These are phyloP conservation scores for Drosophila micromelanica DNA, from an alignment of 1,140 invertebrate genomes.

Conservation along the genomic window DNA sequence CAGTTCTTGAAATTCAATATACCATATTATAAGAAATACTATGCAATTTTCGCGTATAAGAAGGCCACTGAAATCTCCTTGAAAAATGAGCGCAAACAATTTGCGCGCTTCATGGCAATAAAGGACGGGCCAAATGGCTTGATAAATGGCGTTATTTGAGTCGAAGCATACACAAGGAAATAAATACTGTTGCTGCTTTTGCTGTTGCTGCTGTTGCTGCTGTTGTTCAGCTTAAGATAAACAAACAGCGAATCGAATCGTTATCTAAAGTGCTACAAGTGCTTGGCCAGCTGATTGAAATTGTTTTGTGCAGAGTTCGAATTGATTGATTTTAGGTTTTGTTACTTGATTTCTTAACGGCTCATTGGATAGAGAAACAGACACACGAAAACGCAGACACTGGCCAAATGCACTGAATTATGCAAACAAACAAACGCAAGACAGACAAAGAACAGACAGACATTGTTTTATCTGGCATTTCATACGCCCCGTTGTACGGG, in stretches of 20 bases:
- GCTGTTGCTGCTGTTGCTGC: background rate
- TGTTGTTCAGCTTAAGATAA: slow-evolving; percentile 14
- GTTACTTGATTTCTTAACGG: slow-evolving; percentile 25
- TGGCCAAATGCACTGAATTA: slow-evolving; percentile 56
- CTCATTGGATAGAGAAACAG: slow-evolving; percentile 25
- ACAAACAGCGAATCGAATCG: slow-evolving; percentile 27
- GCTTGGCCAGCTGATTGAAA: slow-evolving; percentile 49
- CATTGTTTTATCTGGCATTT: slow-evolving; percentile 23
- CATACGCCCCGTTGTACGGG: slow-evolving; percentile 50
- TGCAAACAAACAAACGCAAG: slow-evolving; percentile 43
- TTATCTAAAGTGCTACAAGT: slow-evolving; percentile 68
- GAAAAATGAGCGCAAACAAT: slow-evolving; percentile 62
- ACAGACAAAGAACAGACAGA: slow-evolving; percentile 3
- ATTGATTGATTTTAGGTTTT: slow-evolving; percentile 47
- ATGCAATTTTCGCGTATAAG: slow-evolving; percentile 3
- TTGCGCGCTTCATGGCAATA: slow-evolving; percentile 44
- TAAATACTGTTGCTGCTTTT: background rate
- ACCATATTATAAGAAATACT: background rate
- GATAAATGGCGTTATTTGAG: slow-evolving; percentile 69
- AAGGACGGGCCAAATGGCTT: slow-evolving; percentile 49
- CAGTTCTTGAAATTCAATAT: slow-evolving; percentile 59
- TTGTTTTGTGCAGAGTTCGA: slow-evolving; percentile 29
- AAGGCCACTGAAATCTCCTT: slow-evolving; percentile 31
- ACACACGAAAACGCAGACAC: background rate
- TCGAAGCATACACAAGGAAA: slow-evolving; percentile 30